Conservation (phyloP, 2,888 invertebrate genomes). For the Drosophila maculinotata region DNA sequence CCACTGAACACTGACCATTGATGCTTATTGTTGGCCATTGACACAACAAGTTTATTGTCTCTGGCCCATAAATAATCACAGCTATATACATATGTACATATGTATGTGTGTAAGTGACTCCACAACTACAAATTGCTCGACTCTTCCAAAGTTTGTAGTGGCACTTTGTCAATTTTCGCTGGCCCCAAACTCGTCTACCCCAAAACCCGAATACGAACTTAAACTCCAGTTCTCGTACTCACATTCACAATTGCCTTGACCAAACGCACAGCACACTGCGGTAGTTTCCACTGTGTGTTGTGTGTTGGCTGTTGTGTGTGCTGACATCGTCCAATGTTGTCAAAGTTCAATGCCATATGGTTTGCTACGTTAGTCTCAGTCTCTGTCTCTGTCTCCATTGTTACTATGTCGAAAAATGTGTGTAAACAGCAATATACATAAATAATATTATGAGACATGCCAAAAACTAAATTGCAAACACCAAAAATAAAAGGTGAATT, state of each 20-base stretch:
- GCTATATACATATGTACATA: too few species aligned
- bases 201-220: slow-evolving; percentile 8
- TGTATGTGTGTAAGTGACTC: too few species aligned
- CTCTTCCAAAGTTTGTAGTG: slow-evolving; percentile 61
- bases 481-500: background rate
- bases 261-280: slow-evolving; percentile 41
- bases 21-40: slow-evolving; percentile 65
- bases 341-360: slow-evolving; percentile 71
- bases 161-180: slow-evolving; percentile 63
- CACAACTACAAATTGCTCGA: slow-evolving; percentile 35
- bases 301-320: slow-evolving; percentile 16
- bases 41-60: slow-evolving; percentile 68
- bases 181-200: slow-evolving; percentile 9
- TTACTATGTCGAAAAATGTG: slow-evolving; percentile 32
- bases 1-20: slow-evolving; percentile 55
- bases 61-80: slow-evolving; percentile 68
- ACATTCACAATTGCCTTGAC: slow-evolving; percentile 64
- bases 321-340: slow-evolving; percentile 23
- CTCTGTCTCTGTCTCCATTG: slow-evolving; percentile 14
- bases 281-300: slow-evolving; percentile 13
- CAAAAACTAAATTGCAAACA: slow-evolving; percentile 25
- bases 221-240: slow-evolving; percentile 13
- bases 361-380: slow-evolving; percentile 25
- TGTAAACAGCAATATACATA: slow-evolving; percentile 32
- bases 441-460: slow-evolving; percentile 45